Conservation (phyloP, 2,888 invertebrate species). For the Quadroppia sp. region DNA sequence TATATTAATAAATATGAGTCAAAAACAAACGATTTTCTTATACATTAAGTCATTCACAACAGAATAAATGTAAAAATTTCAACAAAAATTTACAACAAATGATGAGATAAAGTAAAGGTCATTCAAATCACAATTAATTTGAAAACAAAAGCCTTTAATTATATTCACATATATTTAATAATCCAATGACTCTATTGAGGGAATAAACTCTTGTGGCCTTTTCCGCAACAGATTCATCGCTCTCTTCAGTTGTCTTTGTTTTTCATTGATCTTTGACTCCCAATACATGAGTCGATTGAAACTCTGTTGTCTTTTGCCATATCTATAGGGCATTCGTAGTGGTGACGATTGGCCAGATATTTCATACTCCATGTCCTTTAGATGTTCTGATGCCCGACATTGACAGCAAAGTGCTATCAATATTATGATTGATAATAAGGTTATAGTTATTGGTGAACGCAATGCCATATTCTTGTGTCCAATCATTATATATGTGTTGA, state of each 20-base stretch:
- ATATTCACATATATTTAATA: too few species aligned
- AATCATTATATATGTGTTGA: too few species aligned
- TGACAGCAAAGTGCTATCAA: not conserved
- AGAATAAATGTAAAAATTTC: too few species aligned
- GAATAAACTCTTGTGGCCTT: not conserved
- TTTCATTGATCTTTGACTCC: not conserved
- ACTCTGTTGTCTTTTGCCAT: not conserved
- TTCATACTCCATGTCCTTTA: not conserved
- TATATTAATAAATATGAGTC: too few species aligned
- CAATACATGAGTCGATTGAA: not conserved
- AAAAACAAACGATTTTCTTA: too few species aligned
- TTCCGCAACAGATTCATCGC: not conserved
- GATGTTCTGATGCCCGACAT: not conserved
- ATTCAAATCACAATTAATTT: too few species aligned
- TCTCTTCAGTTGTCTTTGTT: slow-evolving; percentile 4
- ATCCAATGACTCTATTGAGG: too few species aligned
- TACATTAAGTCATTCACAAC: too few species aligned
- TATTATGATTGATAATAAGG: not conserved
- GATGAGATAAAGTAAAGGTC: too few species aligned
- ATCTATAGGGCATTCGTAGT: not conserved
- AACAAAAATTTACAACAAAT: too few species aligned
- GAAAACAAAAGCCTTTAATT: too few species aligned
- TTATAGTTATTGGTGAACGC: not conserved
- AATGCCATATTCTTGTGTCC: not conserved
- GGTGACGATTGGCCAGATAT: not conserved